These are phyloP conservation scores for Neoaliturus tenellus DNA, from an alignment of 2,888 invertebrate genomes.

Conservation along the genomic window DNA sequence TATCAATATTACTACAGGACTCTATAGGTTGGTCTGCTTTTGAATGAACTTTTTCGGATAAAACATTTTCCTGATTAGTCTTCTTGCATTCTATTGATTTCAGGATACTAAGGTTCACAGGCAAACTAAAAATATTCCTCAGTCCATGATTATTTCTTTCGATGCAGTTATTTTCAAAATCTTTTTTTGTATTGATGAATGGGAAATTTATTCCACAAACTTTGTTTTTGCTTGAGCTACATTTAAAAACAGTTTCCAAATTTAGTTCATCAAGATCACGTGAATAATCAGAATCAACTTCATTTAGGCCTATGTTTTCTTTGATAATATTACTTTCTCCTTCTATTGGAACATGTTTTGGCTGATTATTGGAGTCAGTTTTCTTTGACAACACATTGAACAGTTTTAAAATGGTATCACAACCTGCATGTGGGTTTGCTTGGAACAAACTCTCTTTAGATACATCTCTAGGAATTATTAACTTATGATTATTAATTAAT, in stretches of 20 bases:
- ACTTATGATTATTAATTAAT: not conserved
- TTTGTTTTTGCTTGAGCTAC: not conserved
- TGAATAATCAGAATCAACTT: not conserved
- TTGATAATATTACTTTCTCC: not conserved
- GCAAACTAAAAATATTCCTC: not conserved
- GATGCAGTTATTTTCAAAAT: not conserved
- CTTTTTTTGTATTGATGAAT: not conserved
- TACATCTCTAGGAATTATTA: not conserved
- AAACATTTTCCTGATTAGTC: not conserved
- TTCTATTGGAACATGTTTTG: not conserved
- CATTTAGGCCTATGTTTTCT: not conserved
- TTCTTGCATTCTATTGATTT: not conserved
- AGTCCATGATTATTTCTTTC: not conserved
- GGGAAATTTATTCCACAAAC: not conserved
- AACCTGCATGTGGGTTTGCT: constrained; percentile 1
- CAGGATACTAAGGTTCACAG: not conserved
- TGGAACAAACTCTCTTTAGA: constrained; percentile 1
- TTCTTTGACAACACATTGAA: not conserved
- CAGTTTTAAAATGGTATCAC: not conserved
- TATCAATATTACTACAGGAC: not conserved
- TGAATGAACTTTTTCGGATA: not conserved
- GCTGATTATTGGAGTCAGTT: not conserved
- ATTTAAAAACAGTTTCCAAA: not conserved
- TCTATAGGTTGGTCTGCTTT: not conserved
- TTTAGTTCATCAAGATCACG: not conserved